A percentile compares a stretch with the other conserved stretches of the same genome.
These are phyloP conservation scores for Ambastaia sidthimunki DNA, from an alignment of 2,797 vertebrate genomes.

Conservation along the genomic window DNA sequence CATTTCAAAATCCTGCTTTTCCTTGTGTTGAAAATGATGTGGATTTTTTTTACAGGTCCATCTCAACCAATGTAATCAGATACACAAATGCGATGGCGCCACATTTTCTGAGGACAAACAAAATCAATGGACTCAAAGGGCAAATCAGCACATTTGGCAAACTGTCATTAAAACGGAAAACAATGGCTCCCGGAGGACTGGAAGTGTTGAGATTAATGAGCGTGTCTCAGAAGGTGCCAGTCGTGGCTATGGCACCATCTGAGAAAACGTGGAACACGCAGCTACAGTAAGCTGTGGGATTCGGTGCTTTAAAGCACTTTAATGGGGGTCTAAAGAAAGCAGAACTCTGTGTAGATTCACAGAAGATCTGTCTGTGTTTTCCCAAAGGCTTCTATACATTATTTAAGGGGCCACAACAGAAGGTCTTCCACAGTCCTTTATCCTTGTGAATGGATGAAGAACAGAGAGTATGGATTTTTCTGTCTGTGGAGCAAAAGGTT, in stretches of 20 bases:
- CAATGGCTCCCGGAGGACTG: constrained; percentile 25
- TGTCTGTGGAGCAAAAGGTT: constrained; percentile 33
- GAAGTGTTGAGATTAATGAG: constrained; percentile 28
- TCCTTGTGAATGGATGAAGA: constrained; percentile 38
- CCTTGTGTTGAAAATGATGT: neutral
- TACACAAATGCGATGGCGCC: constrained; percentile 5
- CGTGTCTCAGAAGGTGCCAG: neutral
- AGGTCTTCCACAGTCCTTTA: constrained; percentile 46
- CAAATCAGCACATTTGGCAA: constrained; percentile 42
- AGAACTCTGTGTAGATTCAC: constrained; percentile 35
- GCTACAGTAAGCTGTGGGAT: constrained; percentile 26
- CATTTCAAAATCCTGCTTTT: constrained; percentile 2
- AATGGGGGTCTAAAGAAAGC: constrained; percentile 27
- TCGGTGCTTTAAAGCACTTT: constrained; percentile 37
- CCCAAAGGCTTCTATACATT: constrained; percentile 48
- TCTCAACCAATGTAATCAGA: constrained; percentile 11
- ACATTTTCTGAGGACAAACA: constrained; percentile 23
- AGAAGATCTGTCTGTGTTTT: constrained; percentile 45
- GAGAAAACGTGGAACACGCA: neutral
- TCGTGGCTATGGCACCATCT: neutral
- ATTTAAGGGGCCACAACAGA: constrained; percentile 53
- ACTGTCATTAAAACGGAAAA: constrained; percentile 22
- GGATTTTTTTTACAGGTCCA: neutral
- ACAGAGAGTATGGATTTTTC: constrained; percentile 54
- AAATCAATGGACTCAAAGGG: constrained; percentile 44